phyloP scores from a whole-genome alignment of 1,140 invertebrate species.

The Drepana arcuata region DNA sequence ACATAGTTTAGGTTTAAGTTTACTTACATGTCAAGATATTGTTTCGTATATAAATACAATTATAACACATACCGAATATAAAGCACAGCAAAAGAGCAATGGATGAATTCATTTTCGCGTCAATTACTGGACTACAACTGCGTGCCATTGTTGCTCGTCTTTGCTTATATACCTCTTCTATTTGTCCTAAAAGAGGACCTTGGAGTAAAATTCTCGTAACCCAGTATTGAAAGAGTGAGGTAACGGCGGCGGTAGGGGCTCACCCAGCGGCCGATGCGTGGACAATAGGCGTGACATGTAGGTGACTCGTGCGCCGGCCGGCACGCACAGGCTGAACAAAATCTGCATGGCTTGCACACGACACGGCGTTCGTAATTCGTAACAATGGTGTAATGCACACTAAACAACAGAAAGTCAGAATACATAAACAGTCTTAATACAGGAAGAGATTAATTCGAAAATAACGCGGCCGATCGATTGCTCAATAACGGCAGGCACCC shows the following conservation, averaged over 20 bases:
- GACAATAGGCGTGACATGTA: conserved; percentile 68
- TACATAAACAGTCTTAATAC: background rate
- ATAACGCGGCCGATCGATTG: too few relatives aligned
- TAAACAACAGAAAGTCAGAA: background rate
- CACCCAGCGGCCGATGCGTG: conserved; percentile 42
- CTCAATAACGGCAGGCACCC: too few relatives aligned
- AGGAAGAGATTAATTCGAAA: too few relatives aligned
- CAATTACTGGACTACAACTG: conserved; percentile 48
- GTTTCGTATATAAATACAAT: conserved; percentile 1
- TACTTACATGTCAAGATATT: background rate
- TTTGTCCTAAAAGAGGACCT: conserved; percentile 64
- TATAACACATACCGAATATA: conserved; percentile 40
- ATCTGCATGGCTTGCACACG: conserved; percentile 18
- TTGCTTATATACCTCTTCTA: conserved; percentile 63
- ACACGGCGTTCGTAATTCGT: conserved; percentile 5
- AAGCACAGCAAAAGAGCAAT: conserved; percentile 38
- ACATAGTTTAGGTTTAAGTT: conserved; percentile 1
- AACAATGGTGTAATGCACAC: conserved; percentile 1
- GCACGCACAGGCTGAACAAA: conserved; percentile 47
- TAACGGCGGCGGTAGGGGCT: conserved; percentile 49
- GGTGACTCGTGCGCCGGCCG: conserved; percentile 54
- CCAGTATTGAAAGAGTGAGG: conserved; percentile 68
- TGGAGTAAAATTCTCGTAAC: conserved; percentile 69
- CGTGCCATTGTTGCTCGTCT: conserved; percentile 45
- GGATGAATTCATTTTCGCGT: conserved; percentile 51